Evolutionary conservation across 2,113 vertebrate genomes (phyloP).

Genomic region (Gila orcuttii): DNA sequence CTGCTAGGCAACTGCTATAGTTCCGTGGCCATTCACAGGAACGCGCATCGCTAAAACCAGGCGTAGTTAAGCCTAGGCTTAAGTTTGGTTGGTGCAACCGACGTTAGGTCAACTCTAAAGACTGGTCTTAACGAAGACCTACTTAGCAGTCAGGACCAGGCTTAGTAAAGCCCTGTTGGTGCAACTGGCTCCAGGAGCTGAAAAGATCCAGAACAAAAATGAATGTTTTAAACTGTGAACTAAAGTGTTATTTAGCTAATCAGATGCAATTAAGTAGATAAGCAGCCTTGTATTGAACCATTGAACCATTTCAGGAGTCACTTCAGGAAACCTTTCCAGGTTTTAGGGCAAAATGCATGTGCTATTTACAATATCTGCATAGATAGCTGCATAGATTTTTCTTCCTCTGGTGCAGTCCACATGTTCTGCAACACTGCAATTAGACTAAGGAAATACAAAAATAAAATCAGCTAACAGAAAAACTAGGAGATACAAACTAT

Average conservation of each 20-base stretch:
- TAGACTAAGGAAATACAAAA: not conserved
- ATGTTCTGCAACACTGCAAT: not conserved
- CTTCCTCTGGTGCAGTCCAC: not conserved
- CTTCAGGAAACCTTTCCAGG: constrained; percentile 24
- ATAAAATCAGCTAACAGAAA: not conserved
- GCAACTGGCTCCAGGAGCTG: too few species aligned
- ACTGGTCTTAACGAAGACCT: too few species aligned
- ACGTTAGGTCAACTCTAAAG: too few species aligned
- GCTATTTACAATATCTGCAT: not conserved
- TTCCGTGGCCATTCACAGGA: too few species aligned
- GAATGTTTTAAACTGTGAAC: not conserved
- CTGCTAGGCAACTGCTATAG: too few species aligned
- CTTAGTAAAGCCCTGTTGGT: too few species aligned
- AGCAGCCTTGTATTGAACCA: constrained; percentile 32
- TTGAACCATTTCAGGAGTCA: constrained; percentile 27
- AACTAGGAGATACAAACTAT: not conserved
- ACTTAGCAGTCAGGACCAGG: too few species aligned
- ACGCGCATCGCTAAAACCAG: too few species aligned
- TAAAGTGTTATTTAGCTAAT: constrained; percentile 49
- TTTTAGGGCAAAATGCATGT: not conserved
- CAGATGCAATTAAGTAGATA: constrained; percentile 52
- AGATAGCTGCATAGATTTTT: not conserved
- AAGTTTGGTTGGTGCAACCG: too few species aligned
- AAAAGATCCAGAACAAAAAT: constrained; percentile 9
- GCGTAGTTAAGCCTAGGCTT: too few species aligned